A percentile compares a stretch with the other conserved stretches of the same genome.
These are phyloP conservation scores for Phodopus roborovskii DNA, from an alignment of 2,113 vertebrate genomes.

Conservation along the genomic window DNA sequence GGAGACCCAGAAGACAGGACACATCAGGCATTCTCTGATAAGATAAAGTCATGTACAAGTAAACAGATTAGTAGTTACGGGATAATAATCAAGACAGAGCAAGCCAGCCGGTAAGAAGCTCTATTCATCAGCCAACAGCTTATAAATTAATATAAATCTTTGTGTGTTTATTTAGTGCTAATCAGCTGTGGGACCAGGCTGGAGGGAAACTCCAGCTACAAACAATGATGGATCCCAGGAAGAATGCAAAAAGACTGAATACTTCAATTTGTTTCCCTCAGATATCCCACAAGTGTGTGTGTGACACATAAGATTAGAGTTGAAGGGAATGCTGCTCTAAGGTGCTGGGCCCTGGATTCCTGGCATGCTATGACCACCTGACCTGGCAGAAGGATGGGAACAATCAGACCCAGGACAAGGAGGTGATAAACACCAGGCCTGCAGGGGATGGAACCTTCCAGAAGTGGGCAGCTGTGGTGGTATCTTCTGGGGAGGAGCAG, in stretches of 20 bases:
- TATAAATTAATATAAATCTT: too few relatives aligned
- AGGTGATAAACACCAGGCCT: background rate
- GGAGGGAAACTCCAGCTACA: too few relatives aligned
- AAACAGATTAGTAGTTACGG: too few relatives aligned
- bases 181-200: too few relatives aligned
- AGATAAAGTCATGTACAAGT: too few relatives aligned
- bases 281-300: background rate
- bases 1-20: too few relatives aligned
- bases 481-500: background rate
- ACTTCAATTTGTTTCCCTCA: background rate
- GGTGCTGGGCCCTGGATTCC: background rate
- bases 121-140: too few relatives aligned
- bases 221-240: background rate
- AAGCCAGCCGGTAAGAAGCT: too few relatives aligned
- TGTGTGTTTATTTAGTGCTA: too few relatives aligned
- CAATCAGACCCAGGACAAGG: background rate
- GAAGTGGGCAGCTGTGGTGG: background rate
- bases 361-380: background rate
- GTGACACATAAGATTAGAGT: background rate
- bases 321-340: background rate
- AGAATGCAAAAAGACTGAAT: background rate
- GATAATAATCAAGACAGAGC: too few relatives aligned
- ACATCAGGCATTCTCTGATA: too few relatives aligned
- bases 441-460: background rate
- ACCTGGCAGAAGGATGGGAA: background rate